A percentile compares a stretch with the other conserved stretches of the same genome.
These are phyloP conservation scores for Agrochola circellaris DNA, from an alignment of 2,888 invertebrate genomes.

Conservation along the genomic window DNA sequence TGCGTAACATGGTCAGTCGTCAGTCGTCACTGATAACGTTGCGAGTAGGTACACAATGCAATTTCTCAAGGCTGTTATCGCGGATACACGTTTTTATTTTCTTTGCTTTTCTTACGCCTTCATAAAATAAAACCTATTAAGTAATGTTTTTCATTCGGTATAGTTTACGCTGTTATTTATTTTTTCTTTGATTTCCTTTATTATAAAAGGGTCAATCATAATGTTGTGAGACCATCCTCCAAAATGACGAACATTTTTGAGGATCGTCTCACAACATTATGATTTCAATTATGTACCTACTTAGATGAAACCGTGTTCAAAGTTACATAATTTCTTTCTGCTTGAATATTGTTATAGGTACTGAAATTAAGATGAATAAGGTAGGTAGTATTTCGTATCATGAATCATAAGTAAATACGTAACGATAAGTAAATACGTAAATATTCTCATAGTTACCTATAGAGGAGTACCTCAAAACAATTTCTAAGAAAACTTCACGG, in stretches of 20 bases:
- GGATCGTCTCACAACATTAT: slow-evolving; percentile 4
- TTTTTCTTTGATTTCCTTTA: not conserved
- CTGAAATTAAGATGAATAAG: not conserved
- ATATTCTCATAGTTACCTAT: not conserved
- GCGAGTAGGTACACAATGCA: slow-evolving; percentile 58
- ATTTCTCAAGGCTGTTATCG: slow-evolving; percentile 61
- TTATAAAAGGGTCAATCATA: slow-evolving; percentile 16
- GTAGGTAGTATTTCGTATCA: not conserved
- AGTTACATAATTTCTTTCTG: not conserved
- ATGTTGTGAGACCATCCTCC: too few relatives aligned
- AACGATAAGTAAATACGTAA: not conserved
- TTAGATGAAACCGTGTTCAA: too few relatives aligned
- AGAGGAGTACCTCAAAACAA: not conserved
- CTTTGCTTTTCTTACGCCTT: slow-evolving; percentile 28
- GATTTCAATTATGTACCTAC: not conserved
- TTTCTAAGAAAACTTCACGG: too few relatives aligned
- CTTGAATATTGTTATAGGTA: not conserved
- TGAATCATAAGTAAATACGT: not conserved
- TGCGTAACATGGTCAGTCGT: slow-evolving; percentile 61
- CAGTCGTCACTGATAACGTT: slow-evolving; percentile 66
- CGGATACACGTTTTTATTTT: slow-evolving; percentile 39
- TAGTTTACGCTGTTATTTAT: not conserved
- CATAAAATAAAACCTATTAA: not conserved
- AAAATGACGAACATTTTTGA: too few relatives aligned
- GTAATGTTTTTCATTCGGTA: slow-evolving; percentile 8